phyloP scores from a whole-genome alignment of 2,888 invertebrate genomes.

The Napeogenes inachia region DNA sequence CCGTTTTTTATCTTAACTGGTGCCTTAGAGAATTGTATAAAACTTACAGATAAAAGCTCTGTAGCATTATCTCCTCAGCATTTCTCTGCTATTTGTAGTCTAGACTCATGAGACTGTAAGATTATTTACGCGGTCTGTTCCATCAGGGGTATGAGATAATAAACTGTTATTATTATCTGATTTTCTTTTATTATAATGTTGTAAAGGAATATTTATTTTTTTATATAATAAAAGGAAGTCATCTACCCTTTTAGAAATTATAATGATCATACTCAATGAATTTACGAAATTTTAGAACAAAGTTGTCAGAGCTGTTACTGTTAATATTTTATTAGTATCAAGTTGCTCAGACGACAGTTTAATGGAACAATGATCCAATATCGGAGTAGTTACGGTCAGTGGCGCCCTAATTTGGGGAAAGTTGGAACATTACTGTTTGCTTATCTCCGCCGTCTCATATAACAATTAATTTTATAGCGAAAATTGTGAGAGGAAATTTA shows the following conservation, averaged over 20 bases:
- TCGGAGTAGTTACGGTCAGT: constrained; percentile 3
- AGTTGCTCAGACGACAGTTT: constrained; percentile 2
- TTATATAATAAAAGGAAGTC: too few species aligned
- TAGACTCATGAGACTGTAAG: neutral
- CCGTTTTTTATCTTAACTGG: too few species aligned
- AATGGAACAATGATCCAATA: constrained; percentile 6
- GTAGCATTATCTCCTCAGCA: neutral
- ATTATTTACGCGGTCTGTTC: neutral
- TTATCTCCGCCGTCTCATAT: neutral
- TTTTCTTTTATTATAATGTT: neutral
- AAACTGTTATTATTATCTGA: neutral
- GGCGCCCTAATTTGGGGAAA: neutral
- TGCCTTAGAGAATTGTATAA: too few species aligned
- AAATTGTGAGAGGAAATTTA: neutral
- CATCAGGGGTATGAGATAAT: neutral
- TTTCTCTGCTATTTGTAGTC: neutral
- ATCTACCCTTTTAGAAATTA: too few species aligned
- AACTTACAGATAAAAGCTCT: constrained; percentile 1
- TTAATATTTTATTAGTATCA: constrained; percentile 3
- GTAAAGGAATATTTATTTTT: too few species aligned
- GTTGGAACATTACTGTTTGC: constrained; percentile 1
- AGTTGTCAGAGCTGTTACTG: neutral
- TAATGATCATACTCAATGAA: neutral
- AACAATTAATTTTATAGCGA: neutral
- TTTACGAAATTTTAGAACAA: neutral